These are phyloP conservation scores for Brachystomella parvula DNA, from an alignment of 1,140 invertebrate species.

Conservation along the genomic window DNA sequence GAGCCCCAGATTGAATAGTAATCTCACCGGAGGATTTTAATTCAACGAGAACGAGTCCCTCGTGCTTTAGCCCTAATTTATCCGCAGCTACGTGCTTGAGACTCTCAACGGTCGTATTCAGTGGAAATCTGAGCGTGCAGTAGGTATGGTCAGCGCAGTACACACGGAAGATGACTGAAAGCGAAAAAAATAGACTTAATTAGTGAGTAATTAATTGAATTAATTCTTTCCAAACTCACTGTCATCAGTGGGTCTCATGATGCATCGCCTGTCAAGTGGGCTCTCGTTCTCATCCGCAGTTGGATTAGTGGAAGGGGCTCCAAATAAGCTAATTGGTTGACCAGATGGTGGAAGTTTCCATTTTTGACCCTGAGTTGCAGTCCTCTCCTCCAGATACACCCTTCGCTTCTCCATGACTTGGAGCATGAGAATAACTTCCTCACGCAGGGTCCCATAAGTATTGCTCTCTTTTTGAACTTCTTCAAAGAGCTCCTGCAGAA, in stretches of 20 bases:
- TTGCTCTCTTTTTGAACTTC: slow-evolving; percentile 58
- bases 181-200: neutral
- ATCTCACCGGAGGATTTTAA: slow-evolving; percentile 60
- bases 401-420: slow-evolving; percentile 56
- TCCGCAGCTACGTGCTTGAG: slow-evolving; percentile 66
- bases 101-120: slow-evolving; percentile 62
- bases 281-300: slow-evolving; percentile 47
- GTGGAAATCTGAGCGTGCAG: slow-evolving; percentile 64
- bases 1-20: no score
- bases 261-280: slow-evolving; percentile 37
- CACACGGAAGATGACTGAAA: slow-evolving; percentile 70
- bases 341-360: slow-evolving; percentile 62
- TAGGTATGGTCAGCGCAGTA: slow-evolving; percentile 81
- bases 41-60: slow-evolving; percentile 68
- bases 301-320: slow-evolving; percentile 40
- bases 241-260: slow-evolving; percentile 59
- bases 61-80: slow-evolving; percentile 61
- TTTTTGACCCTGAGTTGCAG: slow-evolving; percentile 52
- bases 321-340: slow-evolving; percentile 57
- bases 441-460: slow-evolving; percentile 48
- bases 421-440: slow-evolving; percentile 59
- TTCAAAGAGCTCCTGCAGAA: slow-evolving; percentile 55
- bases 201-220: neutral
- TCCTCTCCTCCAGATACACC: slow-evolving; percentile 50
- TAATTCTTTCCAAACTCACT: slow-evolving; percentile 47